Percentiles rank a stretch among this genome's conserved stretches.
Conservation (phyloP, 2,888 invertebrate genomes). For the Caenorhabditis drosophilae region DNA sequence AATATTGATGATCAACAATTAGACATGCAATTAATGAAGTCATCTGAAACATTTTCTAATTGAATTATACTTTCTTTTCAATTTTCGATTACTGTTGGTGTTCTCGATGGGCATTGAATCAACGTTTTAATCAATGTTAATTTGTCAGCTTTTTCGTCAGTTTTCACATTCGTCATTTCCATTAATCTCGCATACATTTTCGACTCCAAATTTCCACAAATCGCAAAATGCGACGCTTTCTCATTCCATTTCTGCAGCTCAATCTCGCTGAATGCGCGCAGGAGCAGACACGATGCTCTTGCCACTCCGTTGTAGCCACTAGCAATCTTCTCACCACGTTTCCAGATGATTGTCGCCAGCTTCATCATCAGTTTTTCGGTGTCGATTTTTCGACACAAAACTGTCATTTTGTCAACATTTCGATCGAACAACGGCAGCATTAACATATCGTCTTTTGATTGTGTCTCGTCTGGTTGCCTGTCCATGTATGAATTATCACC, state of each 20-base stretch:
- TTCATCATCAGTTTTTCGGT: conserved; percentile 8
- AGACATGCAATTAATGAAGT: conserved; percentile 26
- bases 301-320: conserved; percentile 40
- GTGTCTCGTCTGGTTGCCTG: conserved; percentile 10
- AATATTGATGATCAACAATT: conserved; percentile 27
- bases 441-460: conserved; percentile 10
- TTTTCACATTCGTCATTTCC: conserved; percentile 16
- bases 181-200: conserved; percentile 6
- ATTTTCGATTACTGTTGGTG: too few relatives aligned
- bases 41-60: too few relatives aligned
- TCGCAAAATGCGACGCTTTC: neutral
- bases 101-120: conserved; percentile 26
- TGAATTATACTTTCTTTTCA: too few relatives aligned
- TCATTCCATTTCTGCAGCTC: conserved; percentile 16
- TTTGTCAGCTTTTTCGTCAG: conserved; percentile 9
- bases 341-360: conserved; percentile 7
- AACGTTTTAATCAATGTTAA: conserved; percentile 20
- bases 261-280: conserved; percentile 31
- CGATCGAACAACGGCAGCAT: conserved; percentile 22
- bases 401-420: conserved; percentile 20
- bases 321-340: conserved; percentile 20
- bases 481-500: conserved; percentile 21
- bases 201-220: conserved; percentile 6
- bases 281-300: conserved; percentile 35
- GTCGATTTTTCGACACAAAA: conserved; percentile 18